These are phyloP conservation scores for Hartigia nigra DNA, from an alignment of 2,888 invertebrate genomes.

Conservation along the genomic window DNA sequence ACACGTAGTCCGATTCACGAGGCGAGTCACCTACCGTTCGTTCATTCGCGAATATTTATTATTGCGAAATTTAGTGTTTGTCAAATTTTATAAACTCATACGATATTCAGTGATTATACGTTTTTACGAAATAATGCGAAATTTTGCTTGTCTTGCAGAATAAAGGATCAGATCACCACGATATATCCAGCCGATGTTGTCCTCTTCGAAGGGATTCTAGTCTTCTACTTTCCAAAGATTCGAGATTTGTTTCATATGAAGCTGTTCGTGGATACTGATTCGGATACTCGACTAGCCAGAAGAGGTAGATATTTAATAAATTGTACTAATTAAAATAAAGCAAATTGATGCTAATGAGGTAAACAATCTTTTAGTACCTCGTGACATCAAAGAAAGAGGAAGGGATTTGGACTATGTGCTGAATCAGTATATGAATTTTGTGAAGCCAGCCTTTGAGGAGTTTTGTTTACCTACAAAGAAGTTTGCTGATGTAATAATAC, in stretches of 20 bases:
- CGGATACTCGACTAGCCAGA: conserved; percentile 95
- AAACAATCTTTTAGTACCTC: conserved; percentile 77
- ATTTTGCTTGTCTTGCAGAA: conserved; percentile 40
- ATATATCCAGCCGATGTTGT: conserved; percentile 98
- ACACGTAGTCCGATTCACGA: background rate
- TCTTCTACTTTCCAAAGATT: conserved; percentile 96
- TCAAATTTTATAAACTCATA: background rate
- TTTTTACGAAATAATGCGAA: background rate
- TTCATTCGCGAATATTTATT: background rate
- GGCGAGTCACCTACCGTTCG: background rate
- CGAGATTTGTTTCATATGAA: conserved; percentile 98
- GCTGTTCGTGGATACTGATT: conserved; percentile 98
- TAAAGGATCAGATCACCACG: conserved; percentile 75
- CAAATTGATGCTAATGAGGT: background rate
- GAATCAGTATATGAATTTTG: conserved; percentile 96
- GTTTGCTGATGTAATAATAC: conserved; percentile 99
- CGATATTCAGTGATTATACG: background rate
- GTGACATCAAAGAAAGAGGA: conserved; percentile 95
- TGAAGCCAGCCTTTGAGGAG: conserved; percentile 99
- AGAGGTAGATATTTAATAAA: conserved; percentile 75
- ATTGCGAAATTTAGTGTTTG: background rate
- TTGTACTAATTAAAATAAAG: background rate
- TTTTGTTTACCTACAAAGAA: conserved; percentile 99
- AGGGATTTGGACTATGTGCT: conserved; percentile 94
- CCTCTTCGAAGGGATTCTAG: conserved; percentile 96